Evolutionary conservation across 2,113 vertebrate genomes (phyloP), one percentile per base, ranked within the genome.

Genomic region (Aepyceros melampus): DNA sequence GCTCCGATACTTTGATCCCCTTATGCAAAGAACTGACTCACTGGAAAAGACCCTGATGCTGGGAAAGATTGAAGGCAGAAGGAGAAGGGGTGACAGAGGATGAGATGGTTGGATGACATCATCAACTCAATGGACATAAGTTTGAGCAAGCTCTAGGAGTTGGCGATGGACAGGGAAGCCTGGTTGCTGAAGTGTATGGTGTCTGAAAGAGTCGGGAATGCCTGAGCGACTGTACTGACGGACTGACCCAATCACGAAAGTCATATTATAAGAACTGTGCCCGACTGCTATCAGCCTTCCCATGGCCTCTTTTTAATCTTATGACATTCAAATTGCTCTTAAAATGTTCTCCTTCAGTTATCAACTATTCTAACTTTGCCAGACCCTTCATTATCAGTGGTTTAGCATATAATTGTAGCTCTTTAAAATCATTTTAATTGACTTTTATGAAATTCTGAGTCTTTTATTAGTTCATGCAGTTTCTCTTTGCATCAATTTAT

Each of bases 401-500:
- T 56, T 97, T 85, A 82, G 16, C n/a, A 55, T 31, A 31, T 36
- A 43, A 33, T n/a, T 67, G n/a, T 55, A 21, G 29, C 92, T 83
- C 40, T 76, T 82, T 5, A 27, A 33, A 83, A 74, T 55, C 25
- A 21, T 87, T 91, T 78, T 76, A 58, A 49, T 87, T 64, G 49
- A 89, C 55, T 60, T 93, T 51, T 78, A 31, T 55, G 55, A 60
- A 60, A 83, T 83, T 55, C 49, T 76, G 51, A 90, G 23, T 78
- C 13, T 91, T 95, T 60, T 29, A 11, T 62, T 2, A 71, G 36
- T 76, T 95, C 31, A 21, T 53, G 27, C 11, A 58, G 4, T 62
- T 94, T 93, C 94, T 74, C 55, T 95, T 49, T 78, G 49, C 4
- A 8, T 87, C n/a, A 19, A 2, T 40, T 90, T 55, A 60, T 76